phyloP scores from a whole-genome alignment of 2,888 invertebrate species.

The Maniola hyperantus region DNA sequence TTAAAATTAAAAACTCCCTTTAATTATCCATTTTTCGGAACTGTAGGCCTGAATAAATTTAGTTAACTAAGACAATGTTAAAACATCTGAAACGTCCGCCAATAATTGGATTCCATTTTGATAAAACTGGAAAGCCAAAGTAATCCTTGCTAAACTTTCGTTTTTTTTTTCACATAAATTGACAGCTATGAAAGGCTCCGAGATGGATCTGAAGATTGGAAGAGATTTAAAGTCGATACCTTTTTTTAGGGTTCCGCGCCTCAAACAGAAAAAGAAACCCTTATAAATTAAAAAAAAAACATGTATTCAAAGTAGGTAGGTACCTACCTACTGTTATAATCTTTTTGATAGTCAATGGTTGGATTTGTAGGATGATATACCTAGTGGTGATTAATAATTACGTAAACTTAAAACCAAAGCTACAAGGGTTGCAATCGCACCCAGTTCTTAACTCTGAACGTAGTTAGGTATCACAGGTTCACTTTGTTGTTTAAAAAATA shows the following conservation, averaged over 20 bases:
- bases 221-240: conserved; percentile 48
- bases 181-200: conserved; percentile 49
- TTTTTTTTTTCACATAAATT: conserved; percentile 49
- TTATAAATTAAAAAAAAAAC: too few species aligned
- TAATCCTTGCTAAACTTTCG: conserved; percentile 47
- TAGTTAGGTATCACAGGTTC: too few species aligned
- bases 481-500: too few species aligned
- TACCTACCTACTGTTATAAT: too few species aligned
- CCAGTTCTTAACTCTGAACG: too few species aligned
- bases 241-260: conserved; percentile 21
- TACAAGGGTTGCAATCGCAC: too few species aligned
- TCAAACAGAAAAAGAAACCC: too few species aligned
- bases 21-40: conserved; percentile 30
- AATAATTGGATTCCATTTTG: conserved; percentile 44
- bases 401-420: too few species aligned
- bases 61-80: conserved; percentile 39
- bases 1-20: conserved; percentile 26
- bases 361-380: too few species aligned
- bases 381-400: too few species aligned
- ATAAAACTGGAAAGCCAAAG: conserved; percentile 44
- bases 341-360: too few species aligned
- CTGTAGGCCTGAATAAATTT: conserved; percentile 36
- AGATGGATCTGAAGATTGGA: conserved; percentile 48
- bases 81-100: conserved; percentile 37
- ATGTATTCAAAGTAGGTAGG: too few species aligned